Conservation (phyloP, 2,113 vertebrate genomes). For the Prolemur simus region DNA sequence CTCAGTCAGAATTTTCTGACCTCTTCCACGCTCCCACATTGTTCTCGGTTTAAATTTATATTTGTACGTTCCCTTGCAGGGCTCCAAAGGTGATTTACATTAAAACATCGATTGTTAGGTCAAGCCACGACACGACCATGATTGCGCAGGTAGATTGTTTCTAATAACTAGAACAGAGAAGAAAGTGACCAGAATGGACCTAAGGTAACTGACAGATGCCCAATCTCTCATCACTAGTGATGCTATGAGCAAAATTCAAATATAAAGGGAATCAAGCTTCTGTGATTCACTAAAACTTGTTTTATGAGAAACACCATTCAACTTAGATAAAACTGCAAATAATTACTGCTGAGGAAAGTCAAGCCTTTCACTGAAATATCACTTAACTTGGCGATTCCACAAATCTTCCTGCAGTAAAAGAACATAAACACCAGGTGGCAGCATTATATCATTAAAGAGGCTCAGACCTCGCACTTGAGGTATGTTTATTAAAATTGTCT, state of each 20-base stretch:
- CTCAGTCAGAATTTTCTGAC: not conserved
- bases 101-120: not conserved
- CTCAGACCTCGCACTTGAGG: not conserved
- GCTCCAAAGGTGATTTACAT: not conserved
- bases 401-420: slow-evolving; percentile 47
- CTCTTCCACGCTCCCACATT: not conserved
- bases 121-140: not conserved
- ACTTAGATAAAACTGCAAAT: slow-evolving; percentile 16
- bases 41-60: not conserved
- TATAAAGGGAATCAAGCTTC: not conserved
- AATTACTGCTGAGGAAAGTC: not conserved
- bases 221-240: not conserved
- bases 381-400: no score
- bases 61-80: not conserved
- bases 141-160: not conserved
- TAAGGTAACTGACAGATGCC: not conserved
- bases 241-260: not conserved
- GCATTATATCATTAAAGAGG: slow-evolving; percentile 55
- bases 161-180: not conserved
- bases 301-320: not conserved
- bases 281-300: not conserved
- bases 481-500: not conserved
- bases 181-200: not conserved
- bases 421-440: slow-evolving; percentile 64
- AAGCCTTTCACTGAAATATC: not conserved